Conservation (phyloP, 2,113 vertebrate species). For the Lontra canadensis region DNA sequence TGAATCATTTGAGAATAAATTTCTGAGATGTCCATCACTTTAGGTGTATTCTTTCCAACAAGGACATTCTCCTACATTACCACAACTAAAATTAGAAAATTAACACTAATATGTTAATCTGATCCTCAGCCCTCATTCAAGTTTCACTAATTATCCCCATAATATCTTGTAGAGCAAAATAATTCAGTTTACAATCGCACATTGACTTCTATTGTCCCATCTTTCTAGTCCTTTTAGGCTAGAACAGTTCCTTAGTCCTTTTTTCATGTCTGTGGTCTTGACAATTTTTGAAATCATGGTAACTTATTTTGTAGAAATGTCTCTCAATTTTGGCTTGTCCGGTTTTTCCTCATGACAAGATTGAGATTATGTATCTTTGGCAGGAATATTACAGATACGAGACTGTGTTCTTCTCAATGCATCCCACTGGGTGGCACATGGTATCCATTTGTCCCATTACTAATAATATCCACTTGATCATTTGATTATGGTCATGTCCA, state of each 20-base stretch:
- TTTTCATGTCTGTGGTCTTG: background rate
- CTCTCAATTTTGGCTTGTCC: background rate
- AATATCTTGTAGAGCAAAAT: background rate
- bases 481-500: background rate
- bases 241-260: background rate
- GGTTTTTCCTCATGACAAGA: background rate
- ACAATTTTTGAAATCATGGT: background rate
- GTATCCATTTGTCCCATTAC: background rate
- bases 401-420: background rate
- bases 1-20: background rate
- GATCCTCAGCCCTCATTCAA: background rate
- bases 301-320: background rate
- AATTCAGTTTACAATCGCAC: background rate
- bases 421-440: background rate
- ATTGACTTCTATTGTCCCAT: background rate
- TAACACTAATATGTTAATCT: background rate
- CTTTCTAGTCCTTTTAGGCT: background rate
- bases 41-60: background rate
- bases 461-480: background rate
- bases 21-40: background rate
- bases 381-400: background rate
- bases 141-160: background rate
- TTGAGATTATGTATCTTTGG: background rate
- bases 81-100: background rate
- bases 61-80: background rate